Base-by-base conservation (phyloP, 2,888 invertebrate genomes). In the Dorcus parallelipipedus region DNA sequence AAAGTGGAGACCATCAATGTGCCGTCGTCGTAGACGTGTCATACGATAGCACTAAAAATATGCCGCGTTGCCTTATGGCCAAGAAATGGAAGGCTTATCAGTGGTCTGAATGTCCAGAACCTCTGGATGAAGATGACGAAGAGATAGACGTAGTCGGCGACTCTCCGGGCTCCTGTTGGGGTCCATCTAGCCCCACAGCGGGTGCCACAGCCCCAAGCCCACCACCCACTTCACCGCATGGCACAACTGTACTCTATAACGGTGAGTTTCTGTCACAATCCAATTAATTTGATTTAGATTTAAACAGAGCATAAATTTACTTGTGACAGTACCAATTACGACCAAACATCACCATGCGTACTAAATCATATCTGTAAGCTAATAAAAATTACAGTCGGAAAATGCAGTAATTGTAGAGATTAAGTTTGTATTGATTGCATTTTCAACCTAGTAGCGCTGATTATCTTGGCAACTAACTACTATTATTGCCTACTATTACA, bases 1-100 rank as follows among this genome's bases (percentile, higher is more conserved):
- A 52, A 41, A 58, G 57, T 62, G 65, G 66, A 61, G 64, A 61
- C 61, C 62, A 61, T 61, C 63, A 81, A 80, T 78, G 79, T 80
- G 63, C 59, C 62, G 65, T 47, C 62, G 64, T 54, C 64, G 75
- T 79, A 79, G 80, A 79, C 80, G 80, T 79, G 78, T 80, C 80
- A 77, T 80, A 81, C 82, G 77, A 81, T 81, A 80, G 81, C 82
- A 85, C 82, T 80, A 33, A 20, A 20, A 33, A 33, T 33, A 94
- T 94, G 94, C 94, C 94, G 82, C 91, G 94, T 80, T 94, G 93
- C 84, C 88, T 94, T 81, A 94, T 94, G 93, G 93, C 94, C 76
- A 94, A 94, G 83, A 94, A 94, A 85, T 93, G 93, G 92, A 94
- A 93, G 87, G 90, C 87, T 79, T 88, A 88, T 77, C 87, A 88